A percentile compares a stretch with the other conserved stretches of the same genome.
Conservation (phyloP, 2,888 invertebrate species). For the Rambutsinella grinnellia region DNA sequence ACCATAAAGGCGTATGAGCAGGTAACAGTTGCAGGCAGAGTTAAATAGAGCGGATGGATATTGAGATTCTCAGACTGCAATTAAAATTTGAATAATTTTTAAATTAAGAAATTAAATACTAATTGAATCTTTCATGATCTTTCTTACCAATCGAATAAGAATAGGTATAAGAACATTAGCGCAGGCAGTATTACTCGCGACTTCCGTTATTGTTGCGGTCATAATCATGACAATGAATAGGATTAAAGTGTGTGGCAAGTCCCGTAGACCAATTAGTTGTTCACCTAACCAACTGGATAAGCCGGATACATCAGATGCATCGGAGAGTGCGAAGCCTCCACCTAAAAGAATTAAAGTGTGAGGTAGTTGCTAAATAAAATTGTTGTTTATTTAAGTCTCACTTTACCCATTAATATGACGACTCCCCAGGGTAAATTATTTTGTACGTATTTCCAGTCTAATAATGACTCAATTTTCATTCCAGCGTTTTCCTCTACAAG, state of each 20-base stretch:
- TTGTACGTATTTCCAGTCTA: constrained; percentile 60
- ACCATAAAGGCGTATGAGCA: constrained; percentile 87
- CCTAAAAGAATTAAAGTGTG: constrained; percentile 34
- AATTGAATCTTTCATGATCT: not conserved
- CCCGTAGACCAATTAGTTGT: constrained; percentile 15
- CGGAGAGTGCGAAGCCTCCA: constrained; percentile 44
- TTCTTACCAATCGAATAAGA: constrained; percentile 40
- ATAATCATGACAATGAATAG: constrained; percentile 40
- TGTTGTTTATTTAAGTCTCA: no score
- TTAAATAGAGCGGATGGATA: constrained; percentile 89
- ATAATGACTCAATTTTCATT: constrained; percentile 26
- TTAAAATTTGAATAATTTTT: constrained; percentile 6
- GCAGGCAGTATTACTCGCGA: constrained; percentile 46
- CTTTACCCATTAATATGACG: constrained; percentile 44
- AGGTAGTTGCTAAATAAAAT: no score
- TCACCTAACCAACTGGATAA: constrained; percentile 25
- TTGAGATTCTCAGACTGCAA: constrained; percentile 77
- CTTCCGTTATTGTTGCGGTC: constrained; percentile 50
- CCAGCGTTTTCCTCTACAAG: constrained; percentile 27
- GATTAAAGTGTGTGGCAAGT: constrained; percentile 17
- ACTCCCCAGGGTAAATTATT: constrained; percentile 59
- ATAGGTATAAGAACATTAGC: constrained; percentile 40
- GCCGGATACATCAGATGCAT: constrained; percentile 26
- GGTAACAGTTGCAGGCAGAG: constrained; percentile 88
- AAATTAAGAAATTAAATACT: not conserved